Evolutionary conservation across 2,888 invertebrate genomes (phyloP).

Genomic region (Acrocera orbiculus): DNA sequence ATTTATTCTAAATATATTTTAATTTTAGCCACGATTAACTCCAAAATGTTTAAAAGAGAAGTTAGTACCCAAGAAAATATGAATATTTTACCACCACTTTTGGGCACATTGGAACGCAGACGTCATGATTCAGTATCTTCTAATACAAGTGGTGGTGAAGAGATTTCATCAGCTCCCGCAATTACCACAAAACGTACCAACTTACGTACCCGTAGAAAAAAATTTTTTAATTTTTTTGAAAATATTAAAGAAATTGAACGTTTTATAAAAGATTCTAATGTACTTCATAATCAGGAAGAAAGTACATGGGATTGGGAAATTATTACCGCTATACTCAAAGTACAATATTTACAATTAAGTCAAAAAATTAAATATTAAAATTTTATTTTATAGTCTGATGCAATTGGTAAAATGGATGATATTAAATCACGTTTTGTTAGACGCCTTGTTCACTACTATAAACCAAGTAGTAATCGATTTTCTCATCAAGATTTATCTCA

Average conservation of each 20-base stretch:
- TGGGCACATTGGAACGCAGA: slow-evolving; percentile 23
- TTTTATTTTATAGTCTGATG: slow-evolving; percentile 26
- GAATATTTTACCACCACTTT: slow-evolving; percentile 10
- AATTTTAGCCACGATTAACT: slow-evolving; percentile 24
- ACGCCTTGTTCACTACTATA: slow-evolving; percentile 66
- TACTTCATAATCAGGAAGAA: slow-evolving; percentile 61
- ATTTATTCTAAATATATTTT: slow-evolving; percentile 4
- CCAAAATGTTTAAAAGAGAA: slow-evolving; percentile 29
- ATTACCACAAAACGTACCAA: slow-evolving; percentile 20
- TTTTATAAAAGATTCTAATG: slow-evolving; percentile 62
- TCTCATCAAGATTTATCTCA: slow-evolving; percentile 60
- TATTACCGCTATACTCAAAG: slow-evolving; percentile 66
- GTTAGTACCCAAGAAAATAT: slow-evolving; percentile 23
- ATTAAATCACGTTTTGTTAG: slow-evolving; percentile 49
- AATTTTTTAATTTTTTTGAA: slow-evolving; percentile 38
- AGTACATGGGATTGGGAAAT: slow-evolving; percentile 85
- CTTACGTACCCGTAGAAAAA: slow-evolving; percentile 26
- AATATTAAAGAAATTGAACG: slow-evolving; percentile 41
- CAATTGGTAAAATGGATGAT: slow-evolving; percentile 44
- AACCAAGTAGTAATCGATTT: slow-evolving; percentile 74
- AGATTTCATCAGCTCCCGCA: slow-evolving; percentile 6
- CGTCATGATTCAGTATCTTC: slow-evolving; percentile 33
- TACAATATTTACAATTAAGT: too few relatives aligned
- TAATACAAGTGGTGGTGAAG: slow-evolving; percentile 19
- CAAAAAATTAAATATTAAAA: slow-evolving; percentile 4